Percentiles rank a stretch among this genome's conserved stretches.
Conservation (phyloP, 2,797 vertebrate genomes). For the Typhlichthys eigenmanni region DNA sequence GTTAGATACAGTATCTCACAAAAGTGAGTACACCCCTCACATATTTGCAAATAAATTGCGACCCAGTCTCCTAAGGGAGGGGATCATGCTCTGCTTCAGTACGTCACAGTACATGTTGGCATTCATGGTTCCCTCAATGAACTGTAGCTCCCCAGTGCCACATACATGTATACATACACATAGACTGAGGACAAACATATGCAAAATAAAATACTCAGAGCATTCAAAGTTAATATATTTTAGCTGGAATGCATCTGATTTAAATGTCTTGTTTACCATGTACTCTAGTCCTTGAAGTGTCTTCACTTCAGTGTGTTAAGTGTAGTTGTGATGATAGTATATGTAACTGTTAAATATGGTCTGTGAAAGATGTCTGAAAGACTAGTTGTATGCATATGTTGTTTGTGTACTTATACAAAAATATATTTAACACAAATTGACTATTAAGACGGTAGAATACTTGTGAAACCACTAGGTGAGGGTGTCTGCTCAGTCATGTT, state of each 20-base stretch:
- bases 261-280: slow-evolving; percentile 39
- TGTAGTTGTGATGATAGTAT: slow-evolving; percentile 16
- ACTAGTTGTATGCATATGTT: slow-evolving; percentile 4
- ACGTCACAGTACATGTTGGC: too few species aligned
- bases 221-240: not conserved
- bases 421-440: slow-evolving; percentile 1
- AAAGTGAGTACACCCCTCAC: too few species aligned
- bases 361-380: slow-evolving; percentile 22
- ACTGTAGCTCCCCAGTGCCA: too few species aligned
- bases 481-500: slow-evolving; percentile 22
- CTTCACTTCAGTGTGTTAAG: slow-evolving; percentile 12
- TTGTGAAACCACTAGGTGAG: slow-evolving; percentile 29
- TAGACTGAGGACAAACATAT: not conserved
- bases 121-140: too few species aligned
- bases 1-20: slow-evolving; percentile 12
- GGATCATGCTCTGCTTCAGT: too few species aligned
- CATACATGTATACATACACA: too few species aligned
- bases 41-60: too few species aligned
- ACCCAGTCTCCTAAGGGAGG: too few species aligned
- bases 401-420: too few species aligned
- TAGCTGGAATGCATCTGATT: slow-evolving; percentile 45
- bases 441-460: slow-evolving; percentile 15
- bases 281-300: slow-evolving; percentile 10
- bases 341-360: slow-evolving; percentile 1
- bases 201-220: not conserved